phyloP scores from a whole-genome alignment of 2,888 invertebrate genomes.

The Gastrophysa polygoni region DNA sequence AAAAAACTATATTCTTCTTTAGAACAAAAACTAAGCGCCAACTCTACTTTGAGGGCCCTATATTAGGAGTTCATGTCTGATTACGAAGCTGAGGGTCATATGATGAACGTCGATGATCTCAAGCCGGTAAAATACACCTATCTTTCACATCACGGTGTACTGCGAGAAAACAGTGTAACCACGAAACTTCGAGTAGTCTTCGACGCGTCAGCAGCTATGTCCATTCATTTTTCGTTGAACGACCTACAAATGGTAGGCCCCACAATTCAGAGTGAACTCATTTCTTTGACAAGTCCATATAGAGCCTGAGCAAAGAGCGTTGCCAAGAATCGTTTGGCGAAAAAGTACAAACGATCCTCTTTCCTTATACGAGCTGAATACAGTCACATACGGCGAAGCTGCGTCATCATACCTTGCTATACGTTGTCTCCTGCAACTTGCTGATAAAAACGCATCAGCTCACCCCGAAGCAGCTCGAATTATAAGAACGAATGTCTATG shows the following conservation, averaged over 20 bases:
- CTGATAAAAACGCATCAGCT: too few relatives aligned
- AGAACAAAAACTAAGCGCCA: not conserved
- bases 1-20: not conserved
- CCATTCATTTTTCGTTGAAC: not conserved
- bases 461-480: too few relatives aligned
- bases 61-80: not conserved
- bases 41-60: not conserved
- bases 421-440: too few relatives aligned
- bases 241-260: not conserved
- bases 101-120: not conserved
- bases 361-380: too few relatives aligned
- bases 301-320: too few relatives aligned
- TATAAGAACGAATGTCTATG: too few relatives aligned
- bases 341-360: too few relatives aligned
- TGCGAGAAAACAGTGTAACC: not conserved
- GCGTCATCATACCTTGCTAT: too few relatives aligned
- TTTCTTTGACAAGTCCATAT: too few relatives aligned
- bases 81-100: not conserved
- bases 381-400: too few relatives aligned
- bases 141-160: not conserved
- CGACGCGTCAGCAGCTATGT: not conserved
- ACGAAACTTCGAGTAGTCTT: not conserved
- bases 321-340: too few relatives aligned
- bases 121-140: not conserved
- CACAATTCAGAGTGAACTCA: conserved; percentile 1